phyloP scores from a whole-genome alignment of 2,888 invertebrate genomes.

The Epistrophe eligans region DNA sequence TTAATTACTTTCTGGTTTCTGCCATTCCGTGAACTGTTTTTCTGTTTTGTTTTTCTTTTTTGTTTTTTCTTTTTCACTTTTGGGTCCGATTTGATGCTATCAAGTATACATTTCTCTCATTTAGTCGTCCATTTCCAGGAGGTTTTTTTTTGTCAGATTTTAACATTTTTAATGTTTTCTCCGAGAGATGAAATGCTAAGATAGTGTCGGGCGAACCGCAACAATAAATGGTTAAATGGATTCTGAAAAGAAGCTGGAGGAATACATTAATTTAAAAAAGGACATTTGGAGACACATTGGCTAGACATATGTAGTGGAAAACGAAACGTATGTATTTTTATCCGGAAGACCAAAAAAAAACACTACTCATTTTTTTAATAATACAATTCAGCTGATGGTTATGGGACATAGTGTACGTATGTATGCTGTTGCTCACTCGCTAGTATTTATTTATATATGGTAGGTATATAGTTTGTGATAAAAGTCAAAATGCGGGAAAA shows the following conservation, averaged over 20 bases:
- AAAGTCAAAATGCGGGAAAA: constrained; percentile 71
- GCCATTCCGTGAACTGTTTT: constrained; percentile 58
- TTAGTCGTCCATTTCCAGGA: constrained; percentile 48
- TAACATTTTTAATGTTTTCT: constrained; percentile 19
- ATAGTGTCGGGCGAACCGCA: constrained; percentile 60
- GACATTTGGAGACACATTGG: constrained; percentile 73
- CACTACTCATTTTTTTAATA: constrained; percentile 46
- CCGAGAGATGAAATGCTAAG: constrained; percentile 50
- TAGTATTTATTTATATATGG: no score
- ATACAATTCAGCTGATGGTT: constrained; percentile 12
- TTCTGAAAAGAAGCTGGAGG: constrained; percentile 39
- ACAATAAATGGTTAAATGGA: constrained; percentile 41
- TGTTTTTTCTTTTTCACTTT: constrained; percentile 16
- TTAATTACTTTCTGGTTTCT: constrained; percentile 75
- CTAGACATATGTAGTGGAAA: constrained; percentile 58
- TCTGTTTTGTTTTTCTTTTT: constrained; percentile 7
- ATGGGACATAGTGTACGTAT: no score
- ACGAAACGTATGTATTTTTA: constrained; percentile 44
- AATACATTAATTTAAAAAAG: constrained; percentile 74
- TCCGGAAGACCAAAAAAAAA: constrained; percentile 34
- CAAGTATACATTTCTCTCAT: constrained; percentile 39
- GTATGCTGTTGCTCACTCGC: neutral
- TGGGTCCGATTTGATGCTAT: constrained; percentile 60
- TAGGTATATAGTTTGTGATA: constrained; percentile 44
- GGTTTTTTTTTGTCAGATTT: constrained; percentile 19